Conservation (phyloP, 2,113 vertebrate species). For the Perca flavescens region DNA sequence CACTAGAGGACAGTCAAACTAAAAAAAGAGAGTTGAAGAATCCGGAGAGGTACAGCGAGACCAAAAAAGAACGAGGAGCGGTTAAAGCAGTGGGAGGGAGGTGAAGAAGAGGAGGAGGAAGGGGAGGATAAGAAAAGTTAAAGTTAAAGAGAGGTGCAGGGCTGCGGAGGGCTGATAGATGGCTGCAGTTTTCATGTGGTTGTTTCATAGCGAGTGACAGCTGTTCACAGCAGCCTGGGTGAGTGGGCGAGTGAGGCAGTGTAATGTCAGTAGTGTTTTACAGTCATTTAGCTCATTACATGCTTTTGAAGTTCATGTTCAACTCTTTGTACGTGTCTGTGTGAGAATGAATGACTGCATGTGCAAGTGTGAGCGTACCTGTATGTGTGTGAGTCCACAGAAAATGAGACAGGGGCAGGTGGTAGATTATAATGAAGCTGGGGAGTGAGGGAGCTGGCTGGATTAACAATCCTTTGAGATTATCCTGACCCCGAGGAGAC, state of each 20-base stretch:
- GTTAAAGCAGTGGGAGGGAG: constrained; percentile 70
- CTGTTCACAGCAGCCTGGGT: too few relatives aligned
- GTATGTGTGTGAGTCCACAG: constrained; percentile 33
- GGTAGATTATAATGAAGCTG: constrained; percentile 68
- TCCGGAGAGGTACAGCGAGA: constrained; percentile 19
- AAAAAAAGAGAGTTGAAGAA: constrained; percentile 29
- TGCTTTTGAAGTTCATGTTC: background rate
- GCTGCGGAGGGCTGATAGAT: constrained; percentile 29
- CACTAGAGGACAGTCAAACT: background rate
- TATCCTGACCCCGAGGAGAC: constrained; percentile 45
- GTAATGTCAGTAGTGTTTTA: too few relatives aligned
- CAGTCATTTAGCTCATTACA: background rate
- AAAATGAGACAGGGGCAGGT: constrained; percentile 53
- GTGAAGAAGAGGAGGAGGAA: constrained; percentile 66
- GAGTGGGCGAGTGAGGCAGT: too few relatives aligned
- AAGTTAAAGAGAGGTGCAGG: constrained; percentile 50
- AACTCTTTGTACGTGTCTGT: background rate
- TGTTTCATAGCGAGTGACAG: background rate
- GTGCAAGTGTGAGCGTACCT: background rate
- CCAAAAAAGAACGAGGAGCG: constrained; percentile 60
- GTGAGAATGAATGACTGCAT: background rate
- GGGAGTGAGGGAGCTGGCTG: constrained; percentile 66
- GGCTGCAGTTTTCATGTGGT: constrained; percentile 10
- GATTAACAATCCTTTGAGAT: constrained; percentile 73
- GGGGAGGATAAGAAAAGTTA: constrained; percentile 57